Percentiles rank a stretch among this genome's conserved stretches.
phyloP scores from a whole-genome alignment of 2,888 invertebrate species.

The Oeneis ivallda region DNA sequence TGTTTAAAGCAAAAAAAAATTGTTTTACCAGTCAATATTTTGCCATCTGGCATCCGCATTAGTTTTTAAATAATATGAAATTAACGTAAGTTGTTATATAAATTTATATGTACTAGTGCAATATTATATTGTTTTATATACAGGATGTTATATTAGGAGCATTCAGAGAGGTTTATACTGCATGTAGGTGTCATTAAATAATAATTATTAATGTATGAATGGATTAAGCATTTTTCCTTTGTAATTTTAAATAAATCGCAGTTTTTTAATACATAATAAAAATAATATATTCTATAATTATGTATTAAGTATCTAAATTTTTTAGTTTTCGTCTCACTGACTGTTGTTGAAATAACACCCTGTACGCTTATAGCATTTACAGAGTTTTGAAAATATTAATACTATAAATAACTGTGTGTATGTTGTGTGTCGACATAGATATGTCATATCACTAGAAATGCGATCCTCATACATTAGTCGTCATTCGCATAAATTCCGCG shows the following conservation, averaged over 20 bases:
- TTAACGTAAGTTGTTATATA: neutral
- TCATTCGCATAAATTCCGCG: neutral
- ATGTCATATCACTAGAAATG: neutral
- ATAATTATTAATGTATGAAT: too few species aligned
- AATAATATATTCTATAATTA: too few species aligned
- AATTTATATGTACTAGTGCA: constrained; percentile 4
- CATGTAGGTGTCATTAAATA: neutral
- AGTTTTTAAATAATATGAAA: neutral
- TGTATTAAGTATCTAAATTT: too few species aligned
- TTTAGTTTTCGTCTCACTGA: neutral
- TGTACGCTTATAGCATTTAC: constrained; percentile 2
- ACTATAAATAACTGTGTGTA: neutral
- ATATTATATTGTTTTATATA: constrained; percentile 1
- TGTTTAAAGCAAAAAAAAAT: too few species aligned
- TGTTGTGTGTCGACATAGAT: neutral
- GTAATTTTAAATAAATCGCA: too few species aligned
- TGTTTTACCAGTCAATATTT: too few species aligned
- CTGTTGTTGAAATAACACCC: neutral
- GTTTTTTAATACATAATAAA: too few species aligned
- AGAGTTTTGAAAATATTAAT: neutral
- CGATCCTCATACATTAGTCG: neutral
- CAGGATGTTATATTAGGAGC: neutral
- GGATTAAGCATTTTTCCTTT: too few species aligned
- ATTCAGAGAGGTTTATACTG: neutral
- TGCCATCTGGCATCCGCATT: too few species aligned